These are phyloP conservation scores for Hemistola chrysoprasaria DNA, from an alignment of 2,888 invertebrate genomes.

Conservation along the genomic window DNA sequence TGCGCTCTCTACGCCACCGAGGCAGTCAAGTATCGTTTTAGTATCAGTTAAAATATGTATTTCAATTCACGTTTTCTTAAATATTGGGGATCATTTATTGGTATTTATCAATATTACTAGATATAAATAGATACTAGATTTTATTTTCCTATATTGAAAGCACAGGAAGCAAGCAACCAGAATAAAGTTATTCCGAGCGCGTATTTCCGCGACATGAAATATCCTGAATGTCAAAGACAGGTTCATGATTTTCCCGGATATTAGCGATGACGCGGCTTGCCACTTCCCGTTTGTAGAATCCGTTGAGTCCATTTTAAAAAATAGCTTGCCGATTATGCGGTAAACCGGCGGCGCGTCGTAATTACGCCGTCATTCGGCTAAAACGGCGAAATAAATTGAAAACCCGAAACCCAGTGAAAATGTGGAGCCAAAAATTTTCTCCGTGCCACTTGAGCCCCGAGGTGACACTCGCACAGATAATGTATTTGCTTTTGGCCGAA, in stretches of 20 bases:
- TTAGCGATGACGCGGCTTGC: constrained; percentile 18
- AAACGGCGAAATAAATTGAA: constrained; percentile 78
- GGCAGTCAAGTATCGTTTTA: no score
- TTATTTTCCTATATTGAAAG: not conserved
- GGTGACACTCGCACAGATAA: constrained; percentile 65
- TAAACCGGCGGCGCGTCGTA: constrained; percentile 55
- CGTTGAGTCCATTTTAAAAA: constrained; percentile 36
- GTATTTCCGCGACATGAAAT: constrained; percentile 29
- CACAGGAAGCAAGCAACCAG: not conserved
- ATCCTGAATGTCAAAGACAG: constrained; percentile 39
- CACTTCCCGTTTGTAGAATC: constrained; percentile 14
- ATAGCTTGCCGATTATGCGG: constrained; percentile 59
- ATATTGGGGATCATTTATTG: no score
- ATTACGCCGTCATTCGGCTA: constrained; percentile 73
- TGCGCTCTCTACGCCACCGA: no score
- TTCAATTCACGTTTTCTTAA: no score
- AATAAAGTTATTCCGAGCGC: constrained; percentile 3
- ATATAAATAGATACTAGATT: not conserved
- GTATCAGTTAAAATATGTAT: no score
- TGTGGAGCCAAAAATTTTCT: constrained; percentile 64
- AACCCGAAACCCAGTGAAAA: constrained; percentile 70
- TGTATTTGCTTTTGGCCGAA: constrained; percentile 70
- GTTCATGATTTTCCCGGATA: constrained; percentile 14
- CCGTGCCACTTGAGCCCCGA: constrained; percentile 59
- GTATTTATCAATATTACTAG: constrained; percentile 36